Base-by-base conservation (phyloP, 2,888 invertebrate genomes). In the Asteroscopus sphinx region DNA sequence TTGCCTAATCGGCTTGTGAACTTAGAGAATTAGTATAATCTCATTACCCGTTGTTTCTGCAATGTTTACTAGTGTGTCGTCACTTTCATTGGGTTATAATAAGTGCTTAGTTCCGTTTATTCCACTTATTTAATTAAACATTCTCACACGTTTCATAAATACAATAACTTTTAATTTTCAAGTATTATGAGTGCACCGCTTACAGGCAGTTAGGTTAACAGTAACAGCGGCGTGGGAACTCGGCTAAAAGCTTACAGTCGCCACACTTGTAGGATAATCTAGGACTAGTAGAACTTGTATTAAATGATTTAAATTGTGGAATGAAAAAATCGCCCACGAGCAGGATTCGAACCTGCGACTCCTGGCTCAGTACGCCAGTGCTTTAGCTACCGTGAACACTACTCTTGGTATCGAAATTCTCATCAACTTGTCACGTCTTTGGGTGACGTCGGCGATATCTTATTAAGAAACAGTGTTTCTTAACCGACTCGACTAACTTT, bases 121-220 rank as follows among this genome's bases (percentile, higher is more conserved):
- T 83, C 87, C 87, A 89, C 78, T 92, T 93, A 93, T 90, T 90
- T 92, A 93, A 92, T 92, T 93, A 93, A 90, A 92, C 89, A 93
- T 91, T 92, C 92, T 89, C 94, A 93, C 93, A 91, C 89, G 85
- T 89, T 91, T 87, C 88, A 83, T 87, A 83, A 85, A 89, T 67
- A 93, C 91, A 92, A 91, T 93, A 91, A 93, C 88, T 92, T 90
- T 93, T 90, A 92, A 91, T 90, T 93, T 91, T 93, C 87, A 90
- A 90, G 87, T 89, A 88, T 91, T 91, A 92, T 89, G 89, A 87
- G 85, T 87, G 88, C 86, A 85, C 85, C 90, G 91, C 91, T 93
- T 92, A 92, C 87, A 82, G 85, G 82, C 87, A 87, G 91, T 92
- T 92, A 90, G 87, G 86, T 85, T 91, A 92, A 92, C 92, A 93